Conservation (phyloP, 2,888 invertebrate species). For the Vannuccia rotundouncinata region DNA sequence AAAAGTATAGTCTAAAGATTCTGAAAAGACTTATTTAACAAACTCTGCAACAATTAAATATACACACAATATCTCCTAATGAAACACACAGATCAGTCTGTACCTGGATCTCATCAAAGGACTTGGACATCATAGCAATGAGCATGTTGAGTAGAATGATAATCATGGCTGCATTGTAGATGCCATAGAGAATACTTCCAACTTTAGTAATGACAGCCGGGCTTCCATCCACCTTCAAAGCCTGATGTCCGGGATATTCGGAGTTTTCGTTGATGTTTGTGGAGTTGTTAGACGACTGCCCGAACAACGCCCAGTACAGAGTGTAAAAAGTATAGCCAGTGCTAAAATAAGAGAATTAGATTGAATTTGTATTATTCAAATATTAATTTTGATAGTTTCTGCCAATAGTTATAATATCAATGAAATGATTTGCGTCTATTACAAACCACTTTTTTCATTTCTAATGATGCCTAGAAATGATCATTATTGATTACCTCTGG, state of each 20-base stretch:
- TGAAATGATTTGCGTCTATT: no score
- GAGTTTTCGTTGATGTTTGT: constrained; percentile 32
- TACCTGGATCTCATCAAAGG: constrained; percentile 43
- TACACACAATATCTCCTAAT: neutral
- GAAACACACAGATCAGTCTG: no score
- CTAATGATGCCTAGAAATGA: no score
- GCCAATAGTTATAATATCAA: no score
- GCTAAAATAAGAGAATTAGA: constrained; percentile 17
- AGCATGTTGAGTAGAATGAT: constrained; percentile 44
- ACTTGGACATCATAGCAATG: constrained; percentile 45
- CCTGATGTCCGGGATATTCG: constrained; percentile 34
- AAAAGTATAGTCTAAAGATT: no score
- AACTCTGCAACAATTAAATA: constrained; percentile 7
- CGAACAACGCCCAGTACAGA: constrained; percentile 37
- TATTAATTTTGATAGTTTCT: neutral
- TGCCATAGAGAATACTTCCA: constrained; percentile 38
- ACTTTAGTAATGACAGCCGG: constrained; percentile 34
- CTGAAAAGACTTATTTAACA: no score
- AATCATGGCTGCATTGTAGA: constrained; percentile 38
- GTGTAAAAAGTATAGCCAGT: constrained; percentile 36
- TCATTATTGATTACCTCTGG: constrained; percentile 31
- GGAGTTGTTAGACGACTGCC: constrained; percentile 35
- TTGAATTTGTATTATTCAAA: neutral
- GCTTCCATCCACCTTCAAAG: constrained; percentile 30
- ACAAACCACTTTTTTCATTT: no score